Conservation (phyloP, 2,888 invertebrate species). For the Polymixis lichenea region DNA sequence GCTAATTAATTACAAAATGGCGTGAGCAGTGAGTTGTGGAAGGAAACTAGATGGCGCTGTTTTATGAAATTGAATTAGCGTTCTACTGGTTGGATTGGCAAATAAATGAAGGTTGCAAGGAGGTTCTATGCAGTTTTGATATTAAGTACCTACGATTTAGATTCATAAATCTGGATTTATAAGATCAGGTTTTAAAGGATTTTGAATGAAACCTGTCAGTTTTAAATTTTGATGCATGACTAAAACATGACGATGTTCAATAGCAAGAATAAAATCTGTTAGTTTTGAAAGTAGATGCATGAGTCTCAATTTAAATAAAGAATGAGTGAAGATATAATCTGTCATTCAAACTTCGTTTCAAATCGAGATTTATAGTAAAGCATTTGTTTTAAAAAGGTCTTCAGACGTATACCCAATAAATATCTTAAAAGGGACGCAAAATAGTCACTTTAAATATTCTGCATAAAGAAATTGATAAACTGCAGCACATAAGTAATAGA, state of each 20-base stretch:
- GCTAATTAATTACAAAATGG: slow-evolving; percentile 55
- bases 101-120: neutral
- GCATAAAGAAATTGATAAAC: neutral
- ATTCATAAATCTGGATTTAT: slow-evolving; percentile 33
- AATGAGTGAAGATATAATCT: neutral
- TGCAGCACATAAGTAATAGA: slow-evolving; percentile 22
- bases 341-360: neutral
- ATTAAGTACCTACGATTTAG: neutral
- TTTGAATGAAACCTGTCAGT: neutral
- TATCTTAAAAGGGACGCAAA: neutral
- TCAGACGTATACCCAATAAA: neutral
- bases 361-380: neutral
- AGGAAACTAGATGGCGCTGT: slow-evolving; percentile 34
- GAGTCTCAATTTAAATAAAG: slow-evolving; percentile 6
- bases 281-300: neutral
- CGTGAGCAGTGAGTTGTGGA: slow-evolving; percentile 3
- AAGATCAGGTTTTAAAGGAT: neutral
- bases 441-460: neutral
- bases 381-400: neutral
- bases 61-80: slow-evolving; percentile 32
- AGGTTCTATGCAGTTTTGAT: neutral
- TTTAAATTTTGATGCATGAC: slow-evolving; percentile 22
- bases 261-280: slow-evolving; percentile 9
- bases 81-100: slow-evolving; percentile 13
- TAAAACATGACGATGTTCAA: neutral